These are phyloP conservation scores for Plutella xylostella DNA, from an alignment of 2,888 invertebrate genomes.

Conservation along the genomic window DNA sequence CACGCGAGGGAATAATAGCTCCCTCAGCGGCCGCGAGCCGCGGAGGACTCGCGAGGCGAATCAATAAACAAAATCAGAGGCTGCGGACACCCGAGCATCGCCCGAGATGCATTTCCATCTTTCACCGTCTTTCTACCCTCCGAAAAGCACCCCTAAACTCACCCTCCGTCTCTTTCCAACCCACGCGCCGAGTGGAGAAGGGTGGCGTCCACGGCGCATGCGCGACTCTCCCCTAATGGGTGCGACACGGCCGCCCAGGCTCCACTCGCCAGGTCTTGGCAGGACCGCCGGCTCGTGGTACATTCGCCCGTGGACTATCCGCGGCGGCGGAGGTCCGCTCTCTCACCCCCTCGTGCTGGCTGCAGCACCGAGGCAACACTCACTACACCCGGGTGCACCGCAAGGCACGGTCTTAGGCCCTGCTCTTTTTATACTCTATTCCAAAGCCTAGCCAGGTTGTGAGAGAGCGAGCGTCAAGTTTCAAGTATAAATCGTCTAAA, in stretches of 20 bases:
- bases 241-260: slow-evolving; percentile 52
- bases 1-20: slow-evolving; percentile 50
- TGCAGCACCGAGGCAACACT: slow-evolving; percentile 28
- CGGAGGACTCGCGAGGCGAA: slow-evolving; percentile 43
- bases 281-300: slow-evolving; percentile 47
- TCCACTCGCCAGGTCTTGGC: slow-evolving; percentile 52
- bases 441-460: slow-evolving; percentile 35
- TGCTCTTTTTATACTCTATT: too few relatives aligned
- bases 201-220: slow-evolving; percentile 40
- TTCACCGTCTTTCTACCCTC: slow-evolving; percentile 66
- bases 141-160: slow-evolving; percentile 59
- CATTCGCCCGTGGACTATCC: slow-evolving; percentile 66
- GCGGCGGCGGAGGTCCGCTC: slow-evolving; percentile 63
- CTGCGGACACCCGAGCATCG: slow-evolving; percentile 66
- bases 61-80: slow-evolving; percentile 68
- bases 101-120: slow-evolving; percentile 68
- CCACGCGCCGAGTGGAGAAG: slow-evolving; percentile 37
- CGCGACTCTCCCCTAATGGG: slow-evolving; percentile 59
- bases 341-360: slow-evolving; percentile 44
- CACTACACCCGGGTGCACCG: slow-evolving; percentile 25
- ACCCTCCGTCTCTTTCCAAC: slow-evolving; percentile 32
- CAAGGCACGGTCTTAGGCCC: slow-evolving; percentile 24
- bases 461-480: slow-evolving; percentile 54
- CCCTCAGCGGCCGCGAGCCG: slow-evolving; percentile 31
- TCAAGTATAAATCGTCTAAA: slow-evolving; percentile 41